Percentiles rank a stretch among this genome's conserved stretches.
These are phyloP conservation scores for Arremon brunneinucha DNA, from an alignment of 2,797 vertebrate species.

Conservation along the genomic window DNA sequence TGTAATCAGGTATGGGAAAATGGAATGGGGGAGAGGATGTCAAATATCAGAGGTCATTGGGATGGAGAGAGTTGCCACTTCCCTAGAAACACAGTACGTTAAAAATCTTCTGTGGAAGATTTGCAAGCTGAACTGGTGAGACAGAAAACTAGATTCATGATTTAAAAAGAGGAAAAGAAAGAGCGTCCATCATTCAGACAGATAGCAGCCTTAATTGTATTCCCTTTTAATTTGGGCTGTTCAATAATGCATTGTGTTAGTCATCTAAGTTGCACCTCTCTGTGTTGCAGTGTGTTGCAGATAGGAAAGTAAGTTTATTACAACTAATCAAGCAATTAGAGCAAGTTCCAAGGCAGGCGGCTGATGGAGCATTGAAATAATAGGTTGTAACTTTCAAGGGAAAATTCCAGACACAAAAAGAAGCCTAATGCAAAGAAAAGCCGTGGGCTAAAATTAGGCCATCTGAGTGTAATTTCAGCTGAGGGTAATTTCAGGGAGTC, in stretches of 20 bases:
- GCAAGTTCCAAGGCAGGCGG: background rate
- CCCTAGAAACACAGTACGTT: background rate
- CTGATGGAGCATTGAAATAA: constrained; percentile 11
- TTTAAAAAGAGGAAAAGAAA: constrained; percentile 33
- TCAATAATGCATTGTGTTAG: constrained; percentile 48
- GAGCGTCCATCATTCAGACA: constrained; percentile 35
- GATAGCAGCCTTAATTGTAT: constrained; percentile 36
- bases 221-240: constrained; percentile 43
- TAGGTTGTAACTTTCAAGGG: background rate
- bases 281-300: background rate
- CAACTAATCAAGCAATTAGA: constrained; percentile 42
- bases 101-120: background rate
- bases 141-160: constrained; percentile 33
- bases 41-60: background rate
- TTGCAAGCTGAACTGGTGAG: background rate
- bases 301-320: constrained; percentile 44
- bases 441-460: background rate
- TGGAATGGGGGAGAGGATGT: background rate
- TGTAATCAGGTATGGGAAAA: background rate
- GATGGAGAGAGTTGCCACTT: background rate
- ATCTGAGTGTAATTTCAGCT: background rate
- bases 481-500: background rate
- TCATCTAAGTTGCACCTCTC: constrained; percentile 31
- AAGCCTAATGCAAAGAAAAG: background rate
- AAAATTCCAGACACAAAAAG: background rate